Evolutionary conservation across 2,797 vertebrate genomes (phyloP).

Genomic region (Cichlasoma orientale): DNA sequence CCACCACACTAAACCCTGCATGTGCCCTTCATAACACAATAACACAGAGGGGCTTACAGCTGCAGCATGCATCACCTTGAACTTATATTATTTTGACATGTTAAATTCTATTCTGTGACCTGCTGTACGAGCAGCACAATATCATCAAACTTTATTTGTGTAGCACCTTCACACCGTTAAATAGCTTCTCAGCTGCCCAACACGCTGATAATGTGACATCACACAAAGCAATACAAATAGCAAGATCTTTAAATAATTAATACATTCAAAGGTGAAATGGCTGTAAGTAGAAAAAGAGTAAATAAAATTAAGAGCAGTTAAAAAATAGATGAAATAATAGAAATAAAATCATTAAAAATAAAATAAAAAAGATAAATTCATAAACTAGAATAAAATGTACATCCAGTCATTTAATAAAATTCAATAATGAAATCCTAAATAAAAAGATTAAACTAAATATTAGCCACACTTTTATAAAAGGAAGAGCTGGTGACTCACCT

Average conservation of each 20-base stretch:
- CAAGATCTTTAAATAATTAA: too few relatives aligned
- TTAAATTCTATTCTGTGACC: not conserved
- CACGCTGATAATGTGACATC: not conserved
- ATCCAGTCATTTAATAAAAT: too few relatives aligned
- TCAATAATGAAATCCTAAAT: too few relatives aligned
- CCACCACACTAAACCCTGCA: not conserved
- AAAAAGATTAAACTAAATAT: too few relatives aligned
- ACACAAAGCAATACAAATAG: too few relatives aligned
- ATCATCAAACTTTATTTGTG: not conserved
- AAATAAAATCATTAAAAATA: not conserved
- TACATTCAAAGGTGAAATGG: too few relatives aligned
- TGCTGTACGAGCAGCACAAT: not conserved
- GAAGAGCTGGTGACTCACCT: too few relatives aligned
- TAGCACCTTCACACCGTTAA: not conserved
- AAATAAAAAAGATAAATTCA: too few relatives aligned
- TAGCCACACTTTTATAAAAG: too few relatives aligned
- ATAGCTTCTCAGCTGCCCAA: not conserved
- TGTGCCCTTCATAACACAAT: not conserved
- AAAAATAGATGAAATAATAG: not conserved
- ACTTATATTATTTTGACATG: not conserved
- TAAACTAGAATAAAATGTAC: too few relatives aligned
- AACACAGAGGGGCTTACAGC: not conserved
- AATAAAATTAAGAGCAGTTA: not conserved
- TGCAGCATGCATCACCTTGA: not conserved
- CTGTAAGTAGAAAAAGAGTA: fast-evolving